Percentiles rank a stretch among this genome's conserved stretches.
phyloP scores from a whole-genome alignment of 2,797 vertebrate species.

The Danio choprae region DNA sequence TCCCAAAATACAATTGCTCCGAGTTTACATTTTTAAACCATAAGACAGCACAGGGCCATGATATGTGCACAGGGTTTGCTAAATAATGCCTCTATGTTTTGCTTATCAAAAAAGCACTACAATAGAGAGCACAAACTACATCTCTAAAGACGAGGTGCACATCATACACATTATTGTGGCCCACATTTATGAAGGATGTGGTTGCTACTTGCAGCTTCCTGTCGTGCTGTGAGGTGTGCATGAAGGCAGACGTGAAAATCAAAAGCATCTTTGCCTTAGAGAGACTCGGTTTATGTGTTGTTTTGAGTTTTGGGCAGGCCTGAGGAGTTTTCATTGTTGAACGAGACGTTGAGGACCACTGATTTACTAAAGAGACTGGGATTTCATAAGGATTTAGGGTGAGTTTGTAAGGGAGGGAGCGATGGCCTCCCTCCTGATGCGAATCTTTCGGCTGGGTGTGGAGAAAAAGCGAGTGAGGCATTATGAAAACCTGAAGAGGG shows the following conservation, averaged over 20 bases:
- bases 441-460: slow-evolving; percentile 64
- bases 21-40: not conserved
- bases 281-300: slow-evolving; percentile 4
- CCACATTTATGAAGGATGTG: slow-evolving; percentile 61
- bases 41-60: not conserved
- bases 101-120: not conserved
- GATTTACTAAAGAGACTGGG: not conserved
- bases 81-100: not conserved
- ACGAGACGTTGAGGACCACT: not conserved
- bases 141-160: slow-evolving; percentile 5
- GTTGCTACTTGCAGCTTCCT: slow-evolving; percentile 63
- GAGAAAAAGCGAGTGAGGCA: slow-evolving; percentile 67
- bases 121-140: not conserved
- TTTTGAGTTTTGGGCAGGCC: not conserved
- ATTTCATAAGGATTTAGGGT: not conserved
- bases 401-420: slow-evolving; percentile 24
- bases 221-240: slow-evolving; percentile 37
- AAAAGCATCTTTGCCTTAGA: slow-evolving; percentile 2
- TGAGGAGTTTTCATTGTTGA: not conserved
- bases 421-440: slow-evolving; percentile 69
- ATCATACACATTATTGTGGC: slow-evolving; percentile 20
- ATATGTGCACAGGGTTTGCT: not conserved
- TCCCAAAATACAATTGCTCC: not conserved
- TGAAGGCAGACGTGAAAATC: not conserved
- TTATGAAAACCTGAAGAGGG: slow-evolving; percentile 67